Evolutionary conservation across 2,113 vertebrate species (phyloP).

Genomic region (Psophia crepitans): DNA sequence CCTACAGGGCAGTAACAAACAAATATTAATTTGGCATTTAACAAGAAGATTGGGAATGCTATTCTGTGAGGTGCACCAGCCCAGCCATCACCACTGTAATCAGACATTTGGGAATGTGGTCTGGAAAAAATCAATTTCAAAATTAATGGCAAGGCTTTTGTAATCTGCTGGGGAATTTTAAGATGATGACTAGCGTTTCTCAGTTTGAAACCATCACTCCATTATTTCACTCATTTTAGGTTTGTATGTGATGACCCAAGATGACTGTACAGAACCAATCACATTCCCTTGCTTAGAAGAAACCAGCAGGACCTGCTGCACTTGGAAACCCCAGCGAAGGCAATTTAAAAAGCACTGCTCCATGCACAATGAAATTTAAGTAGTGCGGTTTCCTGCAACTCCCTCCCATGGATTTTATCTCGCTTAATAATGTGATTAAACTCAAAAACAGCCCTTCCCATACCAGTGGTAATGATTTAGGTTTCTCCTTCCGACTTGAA

Average conservation of each 20-base stretch:
- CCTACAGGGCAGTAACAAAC: neutral
- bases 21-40: neutral
- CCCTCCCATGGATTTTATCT: neutral
- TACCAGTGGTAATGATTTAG: neutral
- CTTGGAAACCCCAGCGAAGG: neutral
- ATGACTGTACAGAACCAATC: neutral
- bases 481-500: neutral
- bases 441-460: neutral
- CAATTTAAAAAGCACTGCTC: neutral
- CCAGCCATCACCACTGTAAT: neutral
- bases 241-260: neutral
- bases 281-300: neutral
- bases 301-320: neutral
- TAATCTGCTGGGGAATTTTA: neutral
- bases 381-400: accelerated
- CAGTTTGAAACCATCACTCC: neutral
- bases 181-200: neutral
- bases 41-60: neutral
- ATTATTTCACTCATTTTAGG: neutral
- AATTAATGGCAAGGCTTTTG: neutral
- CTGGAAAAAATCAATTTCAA: neutral
- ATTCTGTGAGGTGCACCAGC: neutral
- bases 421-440: neutral
- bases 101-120: neutral
- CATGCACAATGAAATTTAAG: neutral